Conservation (phyloP, 2,797 vertebrate species). For the Perodicticus potto region DNA sequence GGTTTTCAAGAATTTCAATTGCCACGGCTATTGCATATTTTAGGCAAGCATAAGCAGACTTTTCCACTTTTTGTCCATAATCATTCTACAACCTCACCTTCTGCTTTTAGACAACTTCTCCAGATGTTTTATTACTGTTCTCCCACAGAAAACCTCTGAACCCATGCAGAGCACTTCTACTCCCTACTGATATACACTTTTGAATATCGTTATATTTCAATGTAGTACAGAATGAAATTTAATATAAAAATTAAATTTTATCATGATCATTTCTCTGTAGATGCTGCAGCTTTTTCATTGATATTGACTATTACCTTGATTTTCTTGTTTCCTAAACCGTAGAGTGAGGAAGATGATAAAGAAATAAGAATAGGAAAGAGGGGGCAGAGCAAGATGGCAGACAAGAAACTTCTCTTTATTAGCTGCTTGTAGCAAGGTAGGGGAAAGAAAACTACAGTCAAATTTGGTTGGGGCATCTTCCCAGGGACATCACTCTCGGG, state of each 20-base stretch:
- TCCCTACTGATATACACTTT: background rate
- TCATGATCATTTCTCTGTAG: background rate
- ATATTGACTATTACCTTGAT: background rate
- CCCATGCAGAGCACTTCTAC: background rate
- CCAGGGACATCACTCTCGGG: too few species aligned
- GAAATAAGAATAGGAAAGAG: background rate
- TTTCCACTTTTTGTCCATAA: slow-evolving; percentile 93
- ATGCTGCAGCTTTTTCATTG: background rate
- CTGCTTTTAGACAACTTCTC: background rate
- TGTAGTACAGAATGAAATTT: background rate
- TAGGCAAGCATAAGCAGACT: slow-evolving; percentile 93
- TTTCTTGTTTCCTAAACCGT: background rate
- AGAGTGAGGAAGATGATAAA: background rate
- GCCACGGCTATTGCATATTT: slow-evolving; percentile 93
- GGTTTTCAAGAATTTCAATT: slow-evolving; percentile 96
- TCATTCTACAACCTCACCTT: slow-evolving; percentile 93
- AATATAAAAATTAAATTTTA: background rate
- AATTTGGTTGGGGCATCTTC: too few species aligned
- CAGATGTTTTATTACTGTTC: background rate
- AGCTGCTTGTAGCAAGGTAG: too few species aligned
- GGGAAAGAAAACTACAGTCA: too few species aligned
- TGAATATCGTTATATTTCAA: background rate
- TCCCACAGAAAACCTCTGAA: background rate
- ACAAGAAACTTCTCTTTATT: too few species aligned
- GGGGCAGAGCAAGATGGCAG: too few species aligned